Percentiles rank a stretch among this genome's conserved stretches.
Evolutionary conservation across 2,797 vertebrate species (phyloP).

Genomic region (Ispidina picta): DNA sequence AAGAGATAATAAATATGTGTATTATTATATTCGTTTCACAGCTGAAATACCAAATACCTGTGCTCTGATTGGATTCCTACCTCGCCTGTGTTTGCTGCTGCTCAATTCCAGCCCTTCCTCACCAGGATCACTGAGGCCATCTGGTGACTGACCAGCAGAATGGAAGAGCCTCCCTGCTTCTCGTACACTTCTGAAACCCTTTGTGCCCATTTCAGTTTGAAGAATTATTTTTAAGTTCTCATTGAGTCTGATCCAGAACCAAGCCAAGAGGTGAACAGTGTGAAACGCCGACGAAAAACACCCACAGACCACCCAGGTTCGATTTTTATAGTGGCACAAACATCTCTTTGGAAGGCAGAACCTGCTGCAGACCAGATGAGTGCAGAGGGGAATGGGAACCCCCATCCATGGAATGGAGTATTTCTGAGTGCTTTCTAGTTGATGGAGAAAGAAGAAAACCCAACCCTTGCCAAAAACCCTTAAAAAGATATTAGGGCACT

Average conservation of each 20-base stretch:
- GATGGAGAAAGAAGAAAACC: neutral
- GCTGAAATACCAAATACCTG: neutral
- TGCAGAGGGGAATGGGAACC: neutral
- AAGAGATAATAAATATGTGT: neutral
- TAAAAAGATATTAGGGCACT: neutral
- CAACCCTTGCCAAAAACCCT: neutral
- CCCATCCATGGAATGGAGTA: fast-evolving
- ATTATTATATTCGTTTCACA: neutral
- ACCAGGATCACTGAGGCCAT: conserved; percentile 46
- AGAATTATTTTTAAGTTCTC: neutral
- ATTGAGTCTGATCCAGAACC: neutral
- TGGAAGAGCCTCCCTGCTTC: neutral
- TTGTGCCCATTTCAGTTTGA: neutral
- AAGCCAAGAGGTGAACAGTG: neutral
- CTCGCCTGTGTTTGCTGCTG: neutral
- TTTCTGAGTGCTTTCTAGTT: neutral
- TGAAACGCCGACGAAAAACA: neutral
- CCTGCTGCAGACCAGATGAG: neutral
- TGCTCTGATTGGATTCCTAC: neutral
- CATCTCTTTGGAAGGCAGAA: neutral
- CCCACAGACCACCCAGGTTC: neutral
- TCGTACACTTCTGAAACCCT: neutral
- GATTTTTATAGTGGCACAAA: neutral
- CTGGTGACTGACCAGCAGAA: conserved; percentile 27
- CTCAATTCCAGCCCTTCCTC: neutral